Conservation (phyloP, 2,888 invertebrate species). For the Oeneis ivallda region DNA sequence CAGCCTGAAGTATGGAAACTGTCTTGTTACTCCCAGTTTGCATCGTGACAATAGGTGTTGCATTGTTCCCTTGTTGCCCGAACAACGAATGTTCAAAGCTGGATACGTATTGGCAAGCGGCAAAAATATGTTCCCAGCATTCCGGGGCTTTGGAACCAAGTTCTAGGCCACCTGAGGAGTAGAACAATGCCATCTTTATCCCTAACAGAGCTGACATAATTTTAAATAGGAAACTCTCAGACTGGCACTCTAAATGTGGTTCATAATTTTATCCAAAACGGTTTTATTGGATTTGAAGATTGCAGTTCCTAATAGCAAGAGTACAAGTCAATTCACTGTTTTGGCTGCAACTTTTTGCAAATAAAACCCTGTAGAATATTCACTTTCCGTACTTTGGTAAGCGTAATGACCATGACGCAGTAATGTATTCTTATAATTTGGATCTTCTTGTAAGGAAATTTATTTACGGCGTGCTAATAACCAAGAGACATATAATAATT, state of each 20-base stretch:
- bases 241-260: not conserved
- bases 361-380: too few species aligned
- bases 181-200: not conserved
- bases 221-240: not conserved
- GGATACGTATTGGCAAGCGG: slow-evolving; percentile 95
- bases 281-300: too few species aligned
- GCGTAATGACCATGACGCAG: too few species aligned
- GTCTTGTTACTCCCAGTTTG: slow-evolving; percentile 84
- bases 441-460: too few species aligned
- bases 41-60: slow-evolving; percentile 84
- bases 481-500: too few species aligned
- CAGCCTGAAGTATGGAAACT: slow-evolving; percentile 82
- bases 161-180: slow-evolving; percentile 86
- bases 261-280: not conserved
- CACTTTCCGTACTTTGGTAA: too few species aligned
- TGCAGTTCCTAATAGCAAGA: too few species aligned
- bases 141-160: slow-evolving; percentile 95
- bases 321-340: too few species aligned
- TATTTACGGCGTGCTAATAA: too few species aligned
- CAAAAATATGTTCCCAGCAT: slow-evolving; percentile 98
- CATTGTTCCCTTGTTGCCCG: slow-evolving; percentile 88
- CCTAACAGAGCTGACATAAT: not conserved
- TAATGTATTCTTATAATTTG: too few species aligned
- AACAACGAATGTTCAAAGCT: slow-evolving; percentile 95
- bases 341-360: too few species aligned